Evolutionary conservation across 2,113 vertebrate genomes (phyloP).

Genomic region (Tor tambroides): DNA sequence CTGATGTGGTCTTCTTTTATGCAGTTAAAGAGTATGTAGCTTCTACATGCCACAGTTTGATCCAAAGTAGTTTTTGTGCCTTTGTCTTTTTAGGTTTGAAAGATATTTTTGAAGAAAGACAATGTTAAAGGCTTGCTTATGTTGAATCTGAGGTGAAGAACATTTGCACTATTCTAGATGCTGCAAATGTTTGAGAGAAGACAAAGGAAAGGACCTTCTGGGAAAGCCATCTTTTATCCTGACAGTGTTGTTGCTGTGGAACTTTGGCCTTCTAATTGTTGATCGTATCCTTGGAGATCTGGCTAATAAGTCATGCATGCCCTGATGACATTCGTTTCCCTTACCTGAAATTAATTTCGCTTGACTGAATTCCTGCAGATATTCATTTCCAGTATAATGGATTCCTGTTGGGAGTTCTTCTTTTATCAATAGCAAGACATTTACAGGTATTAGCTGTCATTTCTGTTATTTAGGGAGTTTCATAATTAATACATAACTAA

Average conservation of each 20-base stretch:
- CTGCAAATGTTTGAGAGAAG: constrained; percentile 81
- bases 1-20: constrained; percentile 85
- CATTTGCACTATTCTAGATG: constrained; percentile 75
- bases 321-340: background rate
- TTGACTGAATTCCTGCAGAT: constrained; percentile 75
- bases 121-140: background rate
- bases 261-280: constrained; percentile 91
- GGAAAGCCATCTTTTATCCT: constrained; percentile 85
- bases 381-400: constrained; percentile 99
- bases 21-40: constrained; percentile 85
- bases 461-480: background rate
- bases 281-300: constrained; percentile 90
- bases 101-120: background rate
- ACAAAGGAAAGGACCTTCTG: constrained; percentile 79
- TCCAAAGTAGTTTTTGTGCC: background rate
- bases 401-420: constrained; percentile 90
- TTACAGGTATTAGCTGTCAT: constrained; percentile 82
- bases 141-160: background rate
- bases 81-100: background rate
- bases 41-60: constrained; percentile 44
- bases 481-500: too few species aligned
- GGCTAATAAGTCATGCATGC: background rate
- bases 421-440: constrained; percentile 90
- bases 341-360: constrained; percentile 22
- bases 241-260: constrained; percentile 88